Percentiles rank a stretch among this genome's conserved stretches.
Evolutionary conservation across 2,888 invertebrate species (phyloP).

Genomic region (Coelopa pilipes): DNA sequence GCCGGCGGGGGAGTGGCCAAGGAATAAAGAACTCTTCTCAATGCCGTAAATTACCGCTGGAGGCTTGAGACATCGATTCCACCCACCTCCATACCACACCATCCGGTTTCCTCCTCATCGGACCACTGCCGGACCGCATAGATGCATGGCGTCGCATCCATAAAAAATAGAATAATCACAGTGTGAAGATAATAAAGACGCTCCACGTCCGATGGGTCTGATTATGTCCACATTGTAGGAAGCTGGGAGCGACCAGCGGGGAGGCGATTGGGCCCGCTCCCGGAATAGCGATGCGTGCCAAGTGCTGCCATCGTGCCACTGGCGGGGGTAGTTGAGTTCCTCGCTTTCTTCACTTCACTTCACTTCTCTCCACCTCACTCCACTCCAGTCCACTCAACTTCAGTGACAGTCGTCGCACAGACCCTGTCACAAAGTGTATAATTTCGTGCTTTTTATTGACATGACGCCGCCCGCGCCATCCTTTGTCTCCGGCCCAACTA

Average conservation of each 20-base stretch:
- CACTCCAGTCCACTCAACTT: not conserved
- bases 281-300: conserved; percentile 32
- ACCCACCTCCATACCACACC: not conserved
- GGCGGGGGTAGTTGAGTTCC: conserved; percentile 37
- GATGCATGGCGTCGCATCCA: not conserved
- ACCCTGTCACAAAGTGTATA: conserved; percentile 53
- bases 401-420: conserved; percentile 20
- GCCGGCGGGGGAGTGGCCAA: not conserved
- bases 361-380: conserved; percentile 33
- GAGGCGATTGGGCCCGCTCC: conserved; percentile 26
- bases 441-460: conserved; percentile 53
- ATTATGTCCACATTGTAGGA: conserved; percentile 49
- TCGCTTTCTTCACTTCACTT: conserved; percentile 39
- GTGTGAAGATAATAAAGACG: conserved; percentile 58
- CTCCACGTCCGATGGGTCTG: conserved; percentile 54
- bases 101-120: not conserved
- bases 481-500: conserved; percentile 35
- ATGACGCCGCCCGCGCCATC: conserved; percentile 26
- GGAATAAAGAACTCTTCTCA: conserved; percentile 6
- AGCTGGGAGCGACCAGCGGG: too few relatives aligned
- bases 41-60: conserved; percentile 28
- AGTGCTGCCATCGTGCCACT: conserved; percentile 32
- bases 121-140: not conserved
- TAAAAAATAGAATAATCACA: conserved; percentile 44
- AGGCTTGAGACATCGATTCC: conserved; percentile 10